Percentiles rank a stretch among this genome's conserved stretches.
Conservation (phyloP, 2,797 vertebrate species). For the Pipistrellus nathusii region DNA sequence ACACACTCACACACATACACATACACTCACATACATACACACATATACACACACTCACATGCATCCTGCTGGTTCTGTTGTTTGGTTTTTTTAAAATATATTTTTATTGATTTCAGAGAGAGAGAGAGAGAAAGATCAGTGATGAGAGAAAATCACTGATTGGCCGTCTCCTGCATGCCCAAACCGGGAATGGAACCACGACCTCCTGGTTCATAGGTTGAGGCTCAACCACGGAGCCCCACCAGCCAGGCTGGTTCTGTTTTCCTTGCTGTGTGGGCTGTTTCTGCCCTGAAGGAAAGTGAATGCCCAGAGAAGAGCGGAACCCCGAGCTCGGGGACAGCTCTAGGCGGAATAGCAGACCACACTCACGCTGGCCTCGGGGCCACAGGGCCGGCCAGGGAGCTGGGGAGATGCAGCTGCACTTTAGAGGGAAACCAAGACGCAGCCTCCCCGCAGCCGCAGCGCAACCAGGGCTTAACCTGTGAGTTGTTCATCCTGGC, state of each 20-base stretch:
- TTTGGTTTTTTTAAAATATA: too few relatives aligned
- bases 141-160: too few relatives aligned
- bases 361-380: conserved; percentile 88
- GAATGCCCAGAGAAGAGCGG: conserved; percentile 76
- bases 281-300: not conserved
- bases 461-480: not conserved
- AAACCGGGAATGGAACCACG: too few relatives aligned
- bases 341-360: conserved; percentile 83
- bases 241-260: not conserved
- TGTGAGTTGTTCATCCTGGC: not conserved
- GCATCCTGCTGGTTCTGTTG: not conserved
- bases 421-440: conserved; percentile 80
- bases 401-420: conserved; percentile 86
- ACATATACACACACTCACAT: not conserved
- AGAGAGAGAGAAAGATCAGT: too few relatives aligned
- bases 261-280: not conserved
- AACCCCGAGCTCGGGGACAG: conserved; percentile 88
- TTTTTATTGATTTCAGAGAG: too few relatives aligned
- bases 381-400: conserved; percentile 82
- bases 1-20: too few relatives aligned
- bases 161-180: too few relatives aligned
- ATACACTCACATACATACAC: too few relatives aligned
- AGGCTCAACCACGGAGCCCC: too few relatives aligned
- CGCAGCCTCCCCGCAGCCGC: not conserved
- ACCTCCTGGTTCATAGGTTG: too few relatives aligned